These are phyloP conservation scores for Acronicta leporina DNA, from an alignment of 2,888 invertebrate genomes.

Conservation along the genomic window DNA sequence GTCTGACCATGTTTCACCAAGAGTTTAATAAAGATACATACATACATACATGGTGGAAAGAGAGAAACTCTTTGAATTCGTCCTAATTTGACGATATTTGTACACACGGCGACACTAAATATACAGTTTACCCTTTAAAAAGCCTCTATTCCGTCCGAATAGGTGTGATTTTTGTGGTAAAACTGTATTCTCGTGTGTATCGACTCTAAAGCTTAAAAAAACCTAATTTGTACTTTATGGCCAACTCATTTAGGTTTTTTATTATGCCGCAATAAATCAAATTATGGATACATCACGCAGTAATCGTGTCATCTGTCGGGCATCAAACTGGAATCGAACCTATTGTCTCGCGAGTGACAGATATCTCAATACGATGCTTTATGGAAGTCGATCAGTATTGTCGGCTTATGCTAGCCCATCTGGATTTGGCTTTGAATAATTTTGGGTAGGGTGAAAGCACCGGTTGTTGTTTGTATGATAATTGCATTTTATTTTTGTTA, in stretches of 20 bases:
- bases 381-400: conserved; percentile 87
- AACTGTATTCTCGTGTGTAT: too few relatives aligned
- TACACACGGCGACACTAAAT: too few relatives aligned
- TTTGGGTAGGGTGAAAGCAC: conserved; percentile 60
- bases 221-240: neutral
- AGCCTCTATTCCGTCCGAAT: too few relatives aligned
- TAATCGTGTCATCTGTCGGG: conserved; percentile 74
- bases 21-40: too few relatives aligned
- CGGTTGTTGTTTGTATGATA: conserved; percentile 22
- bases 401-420: conserved; percentile 79
- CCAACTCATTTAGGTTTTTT: conserved; percentile 13
- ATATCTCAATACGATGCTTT: conserved; percentile 84
- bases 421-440: conserved; percentile 73
- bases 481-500: too few relatives aligned
- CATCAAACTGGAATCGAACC: conserved; percentile 76
- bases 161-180: too few relatives aligned
- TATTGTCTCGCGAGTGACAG: conserved; percentile 83
- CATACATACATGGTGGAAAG: too few relatives aligned
- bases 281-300: conserved; percentile 47
- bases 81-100: too few relatives aligned
- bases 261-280: conserved; percentile 44
- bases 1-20: too few relatives aligned
- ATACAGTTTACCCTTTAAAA: too few relatives aligned
- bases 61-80: too few relatives aligned
- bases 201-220: neutral